phyloP scores from a whole-genome alignment of 2,888 invertebrate species.

The Ferrisia virgata region DNA sequence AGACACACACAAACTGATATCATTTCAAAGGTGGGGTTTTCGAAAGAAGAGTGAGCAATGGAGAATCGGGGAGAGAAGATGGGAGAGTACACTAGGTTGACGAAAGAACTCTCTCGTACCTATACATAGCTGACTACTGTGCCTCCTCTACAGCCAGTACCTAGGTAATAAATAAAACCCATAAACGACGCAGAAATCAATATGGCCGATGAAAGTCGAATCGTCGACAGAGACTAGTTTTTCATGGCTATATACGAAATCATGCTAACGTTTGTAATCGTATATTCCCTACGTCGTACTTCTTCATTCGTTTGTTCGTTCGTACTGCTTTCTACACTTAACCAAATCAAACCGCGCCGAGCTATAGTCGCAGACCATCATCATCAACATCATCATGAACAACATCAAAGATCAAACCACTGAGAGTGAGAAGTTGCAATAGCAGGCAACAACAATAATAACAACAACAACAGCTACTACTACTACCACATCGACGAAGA shows the following conservation, averaged over 20 bases:
- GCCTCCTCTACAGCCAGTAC: not conserved
- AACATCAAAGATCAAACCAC: too few species aligned
- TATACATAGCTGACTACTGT: not conserved
- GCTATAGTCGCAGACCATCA: too few species aligned
- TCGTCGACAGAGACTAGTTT: not conserved
- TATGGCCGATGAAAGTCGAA: slow-evolving; percentile 10
- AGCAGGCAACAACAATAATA: not conserved
- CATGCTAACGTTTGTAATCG: not conserved
- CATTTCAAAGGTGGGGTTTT: not conserved
- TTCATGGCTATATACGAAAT: not conserved
- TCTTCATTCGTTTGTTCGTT: too few species aligned
- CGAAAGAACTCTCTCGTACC: not conserved
- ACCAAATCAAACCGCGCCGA: too few species aligned
- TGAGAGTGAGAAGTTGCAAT: not conserved
- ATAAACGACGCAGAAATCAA: not conserved
- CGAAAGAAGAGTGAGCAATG: not conserved
- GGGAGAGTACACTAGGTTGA: not conserved
- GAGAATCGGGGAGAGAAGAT: not conserved
- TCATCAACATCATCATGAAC: not conserved
- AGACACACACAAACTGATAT: not conserved
- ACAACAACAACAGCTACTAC: not conserved
- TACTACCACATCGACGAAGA: not conserved
- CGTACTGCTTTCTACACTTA: not conserved
- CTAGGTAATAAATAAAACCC: not conserved
- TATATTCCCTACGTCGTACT: not conserved